A percentile compares a stretch with the other conserved stretches of the same genome.
These are phyloP conservation scores for Mycteria americana DNA, from an alignment of 2,797 vertebrate genomes.

Conservation along the genomic window DNA sequence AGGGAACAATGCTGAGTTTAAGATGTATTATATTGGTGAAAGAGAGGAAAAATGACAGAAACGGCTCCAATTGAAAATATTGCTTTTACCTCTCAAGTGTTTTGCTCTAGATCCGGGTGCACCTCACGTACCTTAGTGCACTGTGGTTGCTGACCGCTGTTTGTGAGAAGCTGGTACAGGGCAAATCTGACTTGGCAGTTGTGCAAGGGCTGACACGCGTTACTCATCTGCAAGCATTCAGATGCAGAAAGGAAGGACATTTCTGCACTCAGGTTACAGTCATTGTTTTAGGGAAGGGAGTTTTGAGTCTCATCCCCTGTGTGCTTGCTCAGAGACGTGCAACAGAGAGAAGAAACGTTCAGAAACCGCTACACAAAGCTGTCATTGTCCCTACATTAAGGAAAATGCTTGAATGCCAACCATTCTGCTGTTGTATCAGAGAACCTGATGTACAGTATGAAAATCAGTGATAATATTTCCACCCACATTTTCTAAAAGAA, in stretches of 20 bases:
- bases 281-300: background rate
- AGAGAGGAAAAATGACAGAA: background rate
- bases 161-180: background rate
- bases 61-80: background rate
- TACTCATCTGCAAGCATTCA: background rate
- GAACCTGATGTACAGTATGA: background rate
- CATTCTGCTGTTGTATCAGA: background rate
- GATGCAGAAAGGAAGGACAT: background rate
- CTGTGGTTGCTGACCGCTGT: background rate
- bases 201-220: background rate
- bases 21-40: background rate
- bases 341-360: fast-evolving
- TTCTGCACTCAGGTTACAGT: background rate
- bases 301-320: background rate
- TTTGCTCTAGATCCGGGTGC: background rate
- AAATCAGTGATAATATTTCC: background rate
- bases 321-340: fast-evolving
- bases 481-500: background rate
- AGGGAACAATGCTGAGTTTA: background rate
- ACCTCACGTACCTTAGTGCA: fast-evolving
- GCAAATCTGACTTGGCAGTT: background rate
- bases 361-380: background rate
- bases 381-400: background rate
- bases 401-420: background rate
- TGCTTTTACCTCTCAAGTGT: background rate